Evolutionary conservation across 2,113 vertebrate species (phyloP), one percentile per base, ranked within the genome.

Genomic region (Leptobrachium ailaonicum): DNA sequence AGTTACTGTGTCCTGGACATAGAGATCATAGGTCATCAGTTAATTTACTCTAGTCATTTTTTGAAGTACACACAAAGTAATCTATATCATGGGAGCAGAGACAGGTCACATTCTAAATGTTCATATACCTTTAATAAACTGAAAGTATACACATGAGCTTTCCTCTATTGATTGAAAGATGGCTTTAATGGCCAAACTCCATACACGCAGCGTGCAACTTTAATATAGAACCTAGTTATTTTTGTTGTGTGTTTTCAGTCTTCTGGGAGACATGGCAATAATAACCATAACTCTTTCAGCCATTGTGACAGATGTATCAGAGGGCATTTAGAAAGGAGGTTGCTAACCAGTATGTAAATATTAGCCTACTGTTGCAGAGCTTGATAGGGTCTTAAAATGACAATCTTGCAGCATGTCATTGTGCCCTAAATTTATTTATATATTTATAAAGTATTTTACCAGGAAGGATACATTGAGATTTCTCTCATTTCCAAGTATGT

Each of bases 11-110:
- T 79, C 77, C 77, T 79, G 69, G 42, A 79, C 77, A 62, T 44
- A 66, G 62, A 66, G 77, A 79, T 72, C 77, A 79, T 71, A 79
- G 77, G 77, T 79, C 77, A 79, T 79, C 45, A 54, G 77, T 70
- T 79, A 79, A 79, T 79, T 73, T 70, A 79, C 69, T 79, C 77
- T 40, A 66, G 77, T 66, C 70, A 64, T 73, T 73, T 70, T 79
- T 66, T 79, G 70, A 79, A 73, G 73, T 73, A 66, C 70, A 79
- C 70, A 79, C 70, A 79, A 79, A 73, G 77, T 66, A 79, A 79
- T 79, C 70, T 79, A 10, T 63, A 66, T 66, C 40, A 66, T 66
- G 47, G 77, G 70, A 69, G 77, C 77, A 79, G 10, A 79, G 77
- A 56, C 44, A 79, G 77, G 77, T 79, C 77, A 79, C 13, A 66